A percentile compares a stretch with the other conserved stretches of the same genome.
These are phyloP conservation scores for Euplagia quadripunctaria DNA, from an alignment of 2,888 invertebrate genomes.

Conservation along the genomic window DNA sequence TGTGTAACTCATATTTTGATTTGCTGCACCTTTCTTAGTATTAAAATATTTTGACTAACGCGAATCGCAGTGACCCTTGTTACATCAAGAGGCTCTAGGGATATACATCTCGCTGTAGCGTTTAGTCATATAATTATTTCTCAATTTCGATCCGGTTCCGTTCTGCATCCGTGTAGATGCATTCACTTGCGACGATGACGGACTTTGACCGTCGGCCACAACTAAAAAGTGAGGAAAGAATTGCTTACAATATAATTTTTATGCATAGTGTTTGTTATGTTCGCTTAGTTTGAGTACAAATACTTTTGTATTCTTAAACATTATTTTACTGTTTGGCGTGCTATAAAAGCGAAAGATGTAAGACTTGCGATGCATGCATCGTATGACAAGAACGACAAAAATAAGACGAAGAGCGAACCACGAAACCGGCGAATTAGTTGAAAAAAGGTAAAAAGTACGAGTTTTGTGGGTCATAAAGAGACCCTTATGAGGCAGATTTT, in stretches of 20 bases:
- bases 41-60: slow-evolving; percentile 72
- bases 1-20: slow-evolving; percentile 71
- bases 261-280: slow-evolving; percentile 1
- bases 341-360: neutral
- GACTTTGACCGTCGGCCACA: slow-evolving; percentile 5
- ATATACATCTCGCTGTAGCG: slow-evolving; percentile 22
- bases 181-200: slow-evolving; percentile 24
- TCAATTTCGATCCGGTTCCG: slow-evolving; percentile 45
- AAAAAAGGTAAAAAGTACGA: too few species aligned
- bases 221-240: slow-evolving; percentile 7
- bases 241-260: slow-evolving; percentile 8
- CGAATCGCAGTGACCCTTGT: slow-evolving; percentile 34
- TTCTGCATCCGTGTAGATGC: slow-evolving; percentile 36
- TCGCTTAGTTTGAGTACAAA: neutral
- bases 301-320: too few species aligned
- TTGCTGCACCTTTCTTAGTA: slow-evolving; percentile 63
- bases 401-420: too few species aligned
- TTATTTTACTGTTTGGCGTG: neutral
- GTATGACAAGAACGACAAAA: too few species aligned
- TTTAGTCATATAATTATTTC: slow-evolving; percentile 43
- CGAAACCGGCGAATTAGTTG: too few species aligned
- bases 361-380: too few species aligned
- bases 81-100: slow-evolving; percentile 31
- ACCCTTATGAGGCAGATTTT: too few species aligned
- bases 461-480: too few species aligned